A percentile compares a stretch with the other conserved stretches of the same genome.
Evolutionary conservation across 2,888 invertebrate species (phyloP).

Genomic region (Chymomyza procnemis): DNA sequence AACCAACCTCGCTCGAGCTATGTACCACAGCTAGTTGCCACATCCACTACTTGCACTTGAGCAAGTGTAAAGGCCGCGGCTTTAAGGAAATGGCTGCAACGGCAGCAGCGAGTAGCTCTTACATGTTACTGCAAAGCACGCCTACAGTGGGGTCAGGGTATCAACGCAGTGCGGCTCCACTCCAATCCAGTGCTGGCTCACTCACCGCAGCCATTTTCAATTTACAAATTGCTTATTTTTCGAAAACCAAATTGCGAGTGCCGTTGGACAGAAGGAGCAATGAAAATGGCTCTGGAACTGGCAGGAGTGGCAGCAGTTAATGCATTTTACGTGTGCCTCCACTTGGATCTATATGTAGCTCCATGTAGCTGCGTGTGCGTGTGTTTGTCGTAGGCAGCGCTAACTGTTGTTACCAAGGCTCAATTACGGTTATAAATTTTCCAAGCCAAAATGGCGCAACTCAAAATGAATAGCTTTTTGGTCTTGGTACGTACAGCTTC

Average conservation of each 20-base stretch:
- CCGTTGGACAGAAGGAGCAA: constrained; percentile 46
- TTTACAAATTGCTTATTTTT: constrained; percentile 74
- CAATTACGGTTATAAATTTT: constrained; percentile 72
- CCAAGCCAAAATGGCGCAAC: constrained; percentile 64
- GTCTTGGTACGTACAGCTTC: constrained; percentile 12
- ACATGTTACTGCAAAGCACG: not conserved
- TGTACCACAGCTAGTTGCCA: constrained; percentile 1
- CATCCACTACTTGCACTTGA: constrained; percentile 22
- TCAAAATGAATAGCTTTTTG: constrained; percentile 61
- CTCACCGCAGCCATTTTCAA: constrained; percentile 61
- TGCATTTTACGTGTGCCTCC: constrained; percentile 68
- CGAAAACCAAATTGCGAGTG: constrained; percentile 70
- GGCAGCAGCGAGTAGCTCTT: constrained; percentile 13
- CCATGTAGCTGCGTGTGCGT: not conserved
- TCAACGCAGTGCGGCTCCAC: constrained; percentile 8
- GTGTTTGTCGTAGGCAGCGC: not conserved
- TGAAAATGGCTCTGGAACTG: constrained; percentile 1
- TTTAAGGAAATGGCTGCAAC: constrained; percentile 5
- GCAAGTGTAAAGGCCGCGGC: not conserved
- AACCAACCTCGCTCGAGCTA: constrained; percentile 9
- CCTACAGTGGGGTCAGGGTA: not conserved
- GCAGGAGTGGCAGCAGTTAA: constrained; percentile 55
- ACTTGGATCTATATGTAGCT: not conserved
- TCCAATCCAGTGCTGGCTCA: not conserved
- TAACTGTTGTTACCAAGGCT: constrained; percentile 41